Percentiles rank a stretch among this genome's conserved stretches.
These are phyloP conservation scores for Lepidochitona cinerea DNA, from an alignment of 2,888 invertebrate genomes.

Conservation along the genomic window DNA sequence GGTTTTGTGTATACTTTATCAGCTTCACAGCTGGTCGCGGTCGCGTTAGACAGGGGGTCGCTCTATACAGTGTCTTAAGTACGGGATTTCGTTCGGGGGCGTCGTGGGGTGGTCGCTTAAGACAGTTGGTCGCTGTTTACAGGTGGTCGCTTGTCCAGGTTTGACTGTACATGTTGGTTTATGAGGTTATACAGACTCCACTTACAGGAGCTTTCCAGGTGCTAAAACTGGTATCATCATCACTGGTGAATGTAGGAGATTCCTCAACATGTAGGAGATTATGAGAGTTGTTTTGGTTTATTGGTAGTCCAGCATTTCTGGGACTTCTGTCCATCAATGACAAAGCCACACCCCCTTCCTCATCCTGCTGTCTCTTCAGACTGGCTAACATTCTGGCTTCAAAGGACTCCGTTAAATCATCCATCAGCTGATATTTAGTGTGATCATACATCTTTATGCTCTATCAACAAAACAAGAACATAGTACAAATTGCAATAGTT, in stretches of 20 bases:
- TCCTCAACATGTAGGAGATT: conserved; percentile 41
- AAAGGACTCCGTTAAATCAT: conserved; percentile 62
- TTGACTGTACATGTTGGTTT: no score
- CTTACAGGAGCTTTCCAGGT: conserved; percentile 61
- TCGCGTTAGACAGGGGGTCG: no score
- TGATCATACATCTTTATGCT: conserved; percentile 48
- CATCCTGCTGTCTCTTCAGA: conserved; percentile 59
- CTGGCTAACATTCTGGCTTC: conserved; percentile 65
- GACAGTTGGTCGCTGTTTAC: no score
- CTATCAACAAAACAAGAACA: neutral
- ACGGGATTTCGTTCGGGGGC: no score
- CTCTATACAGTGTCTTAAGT: no score
- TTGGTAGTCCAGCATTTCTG: neutral
- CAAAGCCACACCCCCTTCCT: conserved; percentile 20
- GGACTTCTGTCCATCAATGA: conserved; percentile 5
- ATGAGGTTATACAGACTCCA: no score
- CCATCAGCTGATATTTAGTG: conserved; percentile 56
- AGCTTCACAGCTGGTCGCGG: no score
- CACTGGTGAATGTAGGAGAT: conserved; percentile 57
- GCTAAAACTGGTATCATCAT: conserved; percentile 63
- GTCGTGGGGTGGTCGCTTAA: no score
- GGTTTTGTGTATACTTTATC: no score
- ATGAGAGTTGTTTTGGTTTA: neutral
- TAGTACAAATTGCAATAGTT: no score
- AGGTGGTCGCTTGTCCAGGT: no score